A percentile compares a stretch with the other conserved stretches of the same genome.
phyloP scores from a whole-genome alignment of 2,888 invertebrate genomes.

The Morpho helenor region DNA sequence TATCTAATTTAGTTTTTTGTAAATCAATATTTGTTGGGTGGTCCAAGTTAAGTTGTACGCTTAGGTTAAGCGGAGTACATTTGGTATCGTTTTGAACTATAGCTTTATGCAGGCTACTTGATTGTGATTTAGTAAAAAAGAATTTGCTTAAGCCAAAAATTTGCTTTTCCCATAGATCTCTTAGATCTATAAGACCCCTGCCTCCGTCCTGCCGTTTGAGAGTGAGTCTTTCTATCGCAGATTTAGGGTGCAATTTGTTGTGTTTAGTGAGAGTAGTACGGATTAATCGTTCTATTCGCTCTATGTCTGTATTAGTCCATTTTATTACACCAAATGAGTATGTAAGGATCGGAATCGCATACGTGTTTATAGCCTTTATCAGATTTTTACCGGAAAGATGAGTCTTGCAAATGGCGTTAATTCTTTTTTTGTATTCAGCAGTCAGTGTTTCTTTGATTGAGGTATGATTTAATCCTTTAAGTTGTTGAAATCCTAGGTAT shows the following conservation, averaged over 20 bases:
- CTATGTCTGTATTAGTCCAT: constrained; percentile 7
- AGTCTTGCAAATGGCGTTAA: constrained; percentile 6
- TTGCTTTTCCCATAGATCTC: constrained; percentile 13
- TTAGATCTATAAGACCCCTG: constrained; percentile 2
- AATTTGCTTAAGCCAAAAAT: constrained; percentile 4
- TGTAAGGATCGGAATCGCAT: constrained; percentile 14
- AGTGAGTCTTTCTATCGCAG: constrained; percentile 4
- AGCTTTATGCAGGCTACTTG: constrained; percentile 10
- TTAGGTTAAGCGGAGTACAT: constrained; percentile 14
- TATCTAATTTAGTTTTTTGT: constrained; percentile 2
- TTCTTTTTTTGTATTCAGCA: constrained; percentile 8
- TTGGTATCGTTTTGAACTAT: constrained; percentile 9
- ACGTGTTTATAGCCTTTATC: constrained; percentile 14
- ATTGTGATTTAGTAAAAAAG: constrained; percentile 6
- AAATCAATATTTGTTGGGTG: neutral
- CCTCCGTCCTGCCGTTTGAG: neutral
- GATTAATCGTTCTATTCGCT: constrained; percentile 1
- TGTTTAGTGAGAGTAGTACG: constrained; percentile 5
- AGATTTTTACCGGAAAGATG: constrained; percentile 12
- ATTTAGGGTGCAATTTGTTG: constrained; percentile 1
- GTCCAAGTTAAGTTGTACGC: neutral
- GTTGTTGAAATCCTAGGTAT: constrained; percentile 15
- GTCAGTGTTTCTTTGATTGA: constrained; percentile 10
- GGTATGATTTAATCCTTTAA: constrained; percentile 9
- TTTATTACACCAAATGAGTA: constrained; percentile 16